Base-by-base conservation (phyloP, 2,888 invertebrate genomes). In the Ennomos quercinarius region DNA sequence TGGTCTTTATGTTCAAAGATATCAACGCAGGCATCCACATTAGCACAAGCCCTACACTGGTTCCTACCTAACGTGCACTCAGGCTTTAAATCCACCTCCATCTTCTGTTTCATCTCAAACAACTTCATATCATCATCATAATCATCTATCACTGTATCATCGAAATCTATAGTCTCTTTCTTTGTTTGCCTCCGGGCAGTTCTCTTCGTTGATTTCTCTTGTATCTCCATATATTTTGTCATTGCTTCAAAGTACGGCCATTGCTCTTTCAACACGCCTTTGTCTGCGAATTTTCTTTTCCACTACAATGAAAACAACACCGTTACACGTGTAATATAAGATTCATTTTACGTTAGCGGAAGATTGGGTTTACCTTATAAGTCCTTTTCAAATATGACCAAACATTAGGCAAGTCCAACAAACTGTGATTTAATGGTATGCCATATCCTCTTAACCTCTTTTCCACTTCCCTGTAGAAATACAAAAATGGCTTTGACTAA, bases 231-330 rank as follows among this genome's bases (percentile, higher is more conserved):
- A 71, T 86, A 90, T 36, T 77, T 79, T 1, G 76, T 62, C 78
- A 92, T 83, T 2, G 83, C 83, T 9, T 88, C 88, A 64, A 77
- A 91, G 63, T 84, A 91, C 9, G 88, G 90, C 92, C 92, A 92
- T 35, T 86, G 83, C 62, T 90, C 92, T 61, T 79, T 87, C 9
- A 91, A 70, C 50, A 89, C 81, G 5, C 92, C 92, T 72, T 90
- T 89, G 59, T 74, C 80, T 1, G 89, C 87, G 65, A 91, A 91
- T 75, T 91, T 91, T 36, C 75, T 78, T 78, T 92, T 91, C 91
- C 91, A 91, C 91, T 92, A 73, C 10, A 83, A 86, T 53, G 17
- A 27, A 57, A 48, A 47, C 11, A 11, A 9, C 12, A 34, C 10
- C 10, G 37, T 13, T 13, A 36, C 3, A 34, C 11, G 1, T 9